Conservation (phyloP, 2,113 vertebrate species). For the Abramis brama region DNA sequence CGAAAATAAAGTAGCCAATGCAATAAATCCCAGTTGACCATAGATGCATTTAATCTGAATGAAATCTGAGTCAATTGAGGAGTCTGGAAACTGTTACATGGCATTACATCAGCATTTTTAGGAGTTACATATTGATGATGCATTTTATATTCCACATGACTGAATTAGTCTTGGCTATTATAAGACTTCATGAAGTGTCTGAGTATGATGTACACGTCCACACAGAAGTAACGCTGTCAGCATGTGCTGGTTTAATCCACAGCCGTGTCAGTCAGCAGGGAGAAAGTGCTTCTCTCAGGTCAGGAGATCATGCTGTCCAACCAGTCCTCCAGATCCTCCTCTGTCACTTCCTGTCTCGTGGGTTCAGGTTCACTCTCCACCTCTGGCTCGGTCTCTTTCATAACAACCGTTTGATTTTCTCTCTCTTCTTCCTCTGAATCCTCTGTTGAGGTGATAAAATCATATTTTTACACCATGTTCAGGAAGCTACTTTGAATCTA, state of each 20-base stretch:
- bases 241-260: background rate
- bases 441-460: slow-evolving; percentile 17
- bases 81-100: background rate
- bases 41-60: background rate
- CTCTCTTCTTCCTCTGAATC: slow-evolving; percentile 5
- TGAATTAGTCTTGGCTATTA: background rate
- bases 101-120: background rate
- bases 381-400: background rate
- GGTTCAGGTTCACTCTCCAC: slow-evolving; percentile 12
- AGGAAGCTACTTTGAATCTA: slow-evolving; percentile 30
- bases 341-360: slow-evolving; percentile 75
- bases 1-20: slow-evolving; percentile 85
- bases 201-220: background rate
- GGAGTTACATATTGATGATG: background rate
- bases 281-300: slow-evolving; percentile 39
- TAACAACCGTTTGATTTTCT: slow-evolving; percentile 25
- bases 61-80: background rate
- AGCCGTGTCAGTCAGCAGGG: background rate
- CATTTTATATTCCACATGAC: background rate
- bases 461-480: background rate
- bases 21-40: slow-evolving; percentile 80
- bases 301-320: slow-evolving; percentile 95
- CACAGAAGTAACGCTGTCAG: slow-evolving; percentile 9
- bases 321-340: slow-evolving; percentile 96
- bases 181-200: background rate